Evolutionary conservation across 2,888 invertebrate genomes (phyloP), one percentile per base, ranked within the genome.

Genomic region (Tipula lateralis): DNA sequence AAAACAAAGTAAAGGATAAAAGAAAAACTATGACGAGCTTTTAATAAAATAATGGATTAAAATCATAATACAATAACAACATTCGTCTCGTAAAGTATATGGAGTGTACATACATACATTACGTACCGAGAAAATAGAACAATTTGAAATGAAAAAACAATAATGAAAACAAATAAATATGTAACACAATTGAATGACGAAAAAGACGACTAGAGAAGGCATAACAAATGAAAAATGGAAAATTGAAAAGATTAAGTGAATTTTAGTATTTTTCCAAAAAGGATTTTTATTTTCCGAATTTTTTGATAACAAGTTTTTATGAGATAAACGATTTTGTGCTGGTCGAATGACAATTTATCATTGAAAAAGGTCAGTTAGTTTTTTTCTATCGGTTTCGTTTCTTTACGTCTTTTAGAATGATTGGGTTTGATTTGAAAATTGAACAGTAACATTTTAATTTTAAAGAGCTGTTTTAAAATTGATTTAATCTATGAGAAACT

Each of bases 291-390:
- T 24, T 66, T 66, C 2, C 24, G 24, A 9, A 66, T 82, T 82
- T 81, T 82, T 82, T 30, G 82, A 82, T 82, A 82, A 24, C 29
- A 80, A 82, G 29, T 30, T 82, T 30, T 82, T 82, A 30, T 82
- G 29, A 29, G 29, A 82, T 82, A 82, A 81, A 82, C 4, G 30
- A 66, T 66, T 66, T 66, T 66, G 66, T 66, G 66, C 66, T 66
- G 66, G 66, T 66, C 66, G 24, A 66, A 24, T 66, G 66, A 66
- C 66, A 66, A 66, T 66, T 24, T 66, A 66, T 66, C 66, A 66
- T 66, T 24, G 66, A 24, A 66, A 66, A 66, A 66, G 66, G 66
- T 66, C 24, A 24, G 66, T 66, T 24, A 24, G 66, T 66, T 9
- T 66, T 24, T 66, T 24, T 19, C 9, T 24, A 7, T 50, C 16